Evolutionary conservation across 2,888 invertebrate genomes (phyloP).

Genomic region (Mantis religiosa): DNA sequence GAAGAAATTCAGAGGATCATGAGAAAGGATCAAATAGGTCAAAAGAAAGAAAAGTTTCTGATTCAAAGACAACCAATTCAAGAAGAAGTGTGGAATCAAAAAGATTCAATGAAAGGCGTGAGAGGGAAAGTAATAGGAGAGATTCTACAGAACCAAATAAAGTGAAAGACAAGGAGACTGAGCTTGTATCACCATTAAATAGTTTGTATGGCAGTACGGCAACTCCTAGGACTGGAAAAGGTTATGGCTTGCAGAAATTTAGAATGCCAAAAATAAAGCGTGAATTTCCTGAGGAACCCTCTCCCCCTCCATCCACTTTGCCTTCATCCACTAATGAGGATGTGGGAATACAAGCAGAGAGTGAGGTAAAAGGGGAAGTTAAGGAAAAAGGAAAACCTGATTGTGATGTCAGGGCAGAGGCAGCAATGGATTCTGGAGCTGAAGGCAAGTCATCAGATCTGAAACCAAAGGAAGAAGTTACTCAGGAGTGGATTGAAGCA

Average conservation of each 20-base stretch:
- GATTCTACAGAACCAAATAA: constrained; percentile 1
- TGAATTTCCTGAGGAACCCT: not conserved
- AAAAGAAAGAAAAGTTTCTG: not conserved
- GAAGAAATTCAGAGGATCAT: constrained; percentile 33
- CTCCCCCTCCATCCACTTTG: constrained; percentile 29
- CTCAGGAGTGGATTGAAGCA: constrained; percentile 39
- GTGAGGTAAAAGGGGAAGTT: not conserved
- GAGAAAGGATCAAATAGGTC: constrained; percentile 22
- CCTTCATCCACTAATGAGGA: not conserved
- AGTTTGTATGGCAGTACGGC: constrained; percentile 47
- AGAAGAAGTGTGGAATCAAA: not conserved
- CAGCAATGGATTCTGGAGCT: not conserved
- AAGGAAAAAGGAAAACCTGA: not conserved
- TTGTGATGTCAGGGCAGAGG: not conserved
- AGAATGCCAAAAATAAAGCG: constrained; percentile 52
- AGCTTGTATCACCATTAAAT: constrained; percentile 45
- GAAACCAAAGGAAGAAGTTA: constrained; percentile 33
- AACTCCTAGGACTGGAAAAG: constrained; percentile 45
- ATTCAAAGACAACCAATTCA: not conserved
- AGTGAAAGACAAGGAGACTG: not conserved
- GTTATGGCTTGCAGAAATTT: constrained; percentile 50
- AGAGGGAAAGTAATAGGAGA: not conserved
- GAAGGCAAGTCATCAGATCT: not conserved
- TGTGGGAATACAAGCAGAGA: not conserved
- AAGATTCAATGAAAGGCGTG: not conserved